Percentiles rank a stretch among this genome's conserved stretches.
Evolutionary conservation across 2,888 invertebrate genomes (phyloP).

Genomic region (Tetranychus piercei): DNA sequence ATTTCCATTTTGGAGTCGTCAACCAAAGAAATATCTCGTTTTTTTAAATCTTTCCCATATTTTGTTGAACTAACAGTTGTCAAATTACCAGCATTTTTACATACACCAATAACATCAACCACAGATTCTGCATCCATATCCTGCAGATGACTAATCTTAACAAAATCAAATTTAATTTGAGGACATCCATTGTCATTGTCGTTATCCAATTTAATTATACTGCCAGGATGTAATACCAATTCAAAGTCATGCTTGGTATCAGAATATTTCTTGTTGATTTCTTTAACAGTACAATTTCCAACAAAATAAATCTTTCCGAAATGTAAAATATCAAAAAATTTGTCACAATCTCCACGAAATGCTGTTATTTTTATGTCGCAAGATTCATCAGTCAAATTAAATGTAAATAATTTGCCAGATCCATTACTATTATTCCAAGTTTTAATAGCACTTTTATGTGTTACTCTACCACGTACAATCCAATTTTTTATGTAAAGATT

Average conservation of each 20-base stretch:
- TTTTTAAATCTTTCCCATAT: constrained; percentile 63
- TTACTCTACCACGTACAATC: constrained; percentile 76
- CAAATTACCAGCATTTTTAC: constrained; percentile 51
- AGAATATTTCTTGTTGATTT: constrained; percentile 75
- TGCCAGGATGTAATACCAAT: constrained; percentile 50
- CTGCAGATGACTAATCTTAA: constrained; percentile 32
- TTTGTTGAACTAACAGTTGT: constrained; percentile 50
- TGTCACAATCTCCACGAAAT: constrained; percentile 69
- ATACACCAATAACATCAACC: constrained; percentile 72
- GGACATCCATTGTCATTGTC: constrained; percentile 28
- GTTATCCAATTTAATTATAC: constrained; percentile 37
- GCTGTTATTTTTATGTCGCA: constrained; percentile 83
- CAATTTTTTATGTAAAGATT: too few species aligned
- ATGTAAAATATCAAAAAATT: constrained; percentile 70
- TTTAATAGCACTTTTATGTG: constrained; percentile 56
- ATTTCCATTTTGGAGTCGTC: constrained; percentile 61
- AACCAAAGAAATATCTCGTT: constrained; percentile 67
- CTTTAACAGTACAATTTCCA: constrained; percentile 61
- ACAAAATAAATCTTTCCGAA: constrained; percentile 53
- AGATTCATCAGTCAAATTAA: constrained; percentile 78
- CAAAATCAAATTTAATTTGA: constrained; percentile 33
- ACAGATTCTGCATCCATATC: constrained; percentile 26
- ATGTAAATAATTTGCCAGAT: constrained; percentile 77
- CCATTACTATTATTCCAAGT: constrained; percentile 67
- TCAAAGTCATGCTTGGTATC: constrained; percentile 82